Conservation (phyloP, 1,140 invertebrate species). For the Holotrichia oblita region DNA sequence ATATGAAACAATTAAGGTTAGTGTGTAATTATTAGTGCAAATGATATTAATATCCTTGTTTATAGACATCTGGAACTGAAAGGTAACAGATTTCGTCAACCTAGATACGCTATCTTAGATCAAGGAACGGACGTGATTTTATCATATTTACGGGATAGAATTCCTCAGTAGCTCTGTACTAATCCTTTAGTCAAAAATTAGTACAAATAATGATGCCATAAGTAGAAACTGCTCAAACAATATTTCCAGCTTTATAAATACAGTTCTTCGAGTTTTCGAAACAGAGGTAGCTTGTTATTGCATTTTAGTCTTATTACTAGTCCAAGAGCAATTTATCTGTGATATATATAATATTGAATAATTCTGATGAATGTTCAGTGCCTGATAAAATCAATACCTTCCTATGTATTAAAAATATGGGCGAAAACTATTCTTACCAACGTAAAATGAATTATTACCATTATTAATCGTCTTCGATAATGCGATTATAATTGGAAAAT, state of each 20-base stretch:
- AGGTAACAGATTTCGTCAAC: slow-evolving; percentile 88
- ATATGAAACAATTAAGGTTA: slow-evolving; percentile 82
- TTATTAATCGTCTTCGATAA: no score
- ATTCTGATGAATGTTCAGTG: no score
- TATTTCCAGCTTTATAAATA: background rate
- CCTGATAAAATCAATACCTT: background rate
- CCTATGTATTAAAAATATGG: no score
- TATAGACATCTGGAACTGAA: slow-evolving; percentile 78
- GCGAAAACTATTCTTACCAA: no score
- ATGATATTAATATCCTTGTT: slow-evolving; percentile 51
- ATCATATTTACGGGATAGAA: slow-evolving; percentile 84
- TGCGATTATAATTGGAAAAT: no score
- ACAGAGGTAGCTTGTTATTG: background rate
- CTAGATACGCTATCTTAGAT: slow-evolving; percentile 83
- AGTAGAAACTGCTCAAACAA: slow-evolving; percentile 4
- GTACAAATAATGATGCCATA: slow-evolving; percentile 18
- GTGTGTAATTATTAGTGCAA: no score
- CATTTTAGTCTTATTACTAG: slow-evolving; percentile 6
- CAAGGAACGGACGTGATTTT: slow-evolving; percentile 86
- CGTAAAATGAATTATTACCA: no score
- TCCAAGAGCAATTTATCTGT: background rate
- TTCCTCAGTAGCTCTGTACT: slow-evolving; percentile 64
- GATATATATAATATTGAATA: background rate
- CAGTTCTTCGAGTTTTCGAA: background rate
- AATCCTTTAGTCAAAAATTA: background rate